Evolutionary conservation across 1,140 invertebrate genomes (phyloP).

Genomic region (Atta colombica): DNA sequence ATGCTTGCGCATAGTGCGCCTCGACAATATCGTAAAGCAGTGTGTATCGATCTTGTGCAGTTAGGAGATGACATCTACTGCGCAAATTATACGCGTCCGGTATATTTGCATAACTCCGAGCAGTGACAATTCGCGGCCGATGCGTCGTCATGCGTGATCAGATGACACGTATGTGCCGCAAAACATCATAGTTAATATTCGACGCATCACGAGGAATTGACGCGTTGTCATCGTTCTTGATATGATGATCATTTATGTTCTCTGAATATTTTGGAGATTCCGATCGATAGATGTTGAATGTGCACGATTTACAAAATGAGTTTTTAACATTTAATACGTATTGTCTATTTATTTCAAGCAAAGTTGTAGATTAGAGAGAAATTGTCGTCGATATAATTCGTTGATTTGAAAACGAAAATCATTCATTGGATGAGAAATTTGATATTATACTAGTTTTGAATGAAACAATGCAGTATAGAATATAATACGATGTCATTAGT

Average conservation of each 20-base stretch:
- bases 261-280: not conserved
- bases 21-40: constrained; percentile 47
- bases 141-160: constrained; percentile 28
- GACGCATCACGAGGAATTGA: constrained; percentile 13
- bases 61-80: constrained; percentile 48
- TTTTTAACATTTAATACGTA: not conserved
- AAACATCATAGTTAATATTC: not conserved
- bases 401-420: too few relatives aligned
- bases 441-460: too few relatives aligned
- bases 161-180: not conserved
- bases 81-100: constrained; percentile 47
- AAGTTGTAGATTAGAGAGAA: not conserved
- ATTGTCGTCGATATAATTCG: not conserved
- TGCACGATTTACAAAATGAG: not conserved
- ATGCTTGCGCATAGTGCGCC: constrained; percentile 8
- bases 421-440: too few relatives aligned
- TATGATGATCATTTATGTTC: not conserved
- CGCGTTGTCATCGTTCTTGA: not conserved
- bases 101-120: constrained; percentile 49
- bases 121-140: not conserved
- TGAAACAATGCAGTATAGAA: too few relatives aligned
- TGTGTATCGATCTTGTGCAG: constrained; percentile 41
- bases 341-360: not conserved
- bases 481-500: too few relatives aligned
- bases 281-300: too few relatives aligned